Base-by-base conservation (phyloP, 2,888 invertebrate species). In the Bellardia bayeri region DNA sequence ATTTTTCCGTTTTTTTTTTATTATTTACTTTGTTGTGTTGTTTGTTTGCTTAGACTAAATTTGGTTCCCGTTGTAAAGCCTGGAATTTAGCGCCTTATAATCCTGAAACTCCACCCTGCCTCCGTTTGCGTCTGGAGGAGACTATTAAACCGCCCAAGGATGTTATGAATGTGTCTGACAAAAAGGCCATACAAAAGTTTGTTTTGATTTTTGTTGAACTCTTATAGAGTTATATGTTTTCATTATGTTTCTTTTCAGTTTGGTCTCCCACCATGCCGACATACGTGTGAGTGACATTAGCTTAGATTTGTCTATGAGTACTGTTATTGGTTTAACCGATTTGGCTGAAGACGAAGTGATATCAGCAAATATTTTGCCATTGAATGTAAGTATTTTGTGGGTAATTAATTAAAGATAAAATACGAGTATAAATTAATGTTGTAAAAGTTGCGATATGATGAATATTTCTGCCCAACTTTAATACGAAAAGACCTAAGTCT, bases 291-390 rank as follows among this genome's bases (percentile, higher is more conserved):
- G 94, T 13, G 96, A 97, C 90, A 94, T 97, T 74, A 94, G 94
- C 80, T 93, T 97, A 89, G 95, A 95, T 14, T 94, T 98, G 76
- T 96, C 96, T 72, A 97, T 97, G 96, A 97, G 97, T 91, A 97
- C 97, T 0, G 95, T 98, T 0, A 95, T 96, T 51, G 97, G 97
- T 13, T 94, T 98, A 14, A 95, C 96, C 0, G 98, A 98, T 93
- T 95, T 98, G 88, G 94, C 97, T 1, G 98, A 98, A 92, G 98
- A 98, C 93, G 98, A 98, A 94, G 95, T 97, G 54, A 95, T 97
- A 37, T 87, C 91, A 13, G 95, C 96, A 2, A 95, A 96, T 81
- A 97, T 98, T 0, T 95, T 98, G 94, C 98, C 98, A 5, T 94
- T 98, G 91, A 96, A 97, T 95, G 97, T 97, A 93, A 93, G 92